phyloP scores from a whole-genome alignment of 2,113 vertebrate species.

The Lamprotornis superbus region DNA sequence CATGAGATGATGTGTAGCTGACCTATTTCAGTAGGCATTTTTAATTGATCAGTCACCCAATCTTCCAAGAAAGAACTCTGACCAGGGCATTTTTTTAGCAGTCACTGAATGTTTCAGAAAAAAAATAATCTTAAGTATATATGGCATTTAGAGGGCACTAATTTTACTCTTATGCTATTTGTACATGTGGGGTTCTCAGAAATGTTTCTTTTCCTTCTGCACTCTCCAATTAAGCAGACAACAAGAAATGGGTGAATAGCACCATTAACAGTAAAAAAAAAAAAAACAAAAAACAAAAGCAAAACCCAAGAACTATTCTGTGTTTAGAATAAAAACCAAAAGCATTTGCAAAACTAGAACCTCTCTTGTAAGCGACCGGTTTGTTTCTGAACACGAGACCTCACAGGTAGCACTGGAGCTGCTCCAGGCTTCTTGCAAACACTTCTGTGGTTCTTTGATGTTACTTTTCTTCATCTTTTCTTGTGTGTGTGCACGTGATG shows the following conservation, averaged over 20 bases:
- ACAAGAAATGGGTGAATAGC: not conserved
- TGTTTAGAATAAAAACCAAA: not conserved
- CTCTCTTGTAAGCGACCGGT: accelerated
- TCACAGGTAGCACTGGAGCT: not conserved
- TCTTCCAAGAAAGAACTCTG: not conserved
- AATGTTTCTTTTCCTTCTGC: not conserved
- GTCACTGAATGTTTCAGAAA: not conserved
- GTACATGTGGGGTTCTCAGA: not conserved
- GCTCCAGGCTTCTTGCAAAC: not conserved
- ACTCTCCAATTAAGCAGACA: not conserved
- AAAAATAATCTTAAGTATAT: not conserved
- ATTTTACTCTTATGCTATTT: not conserved
- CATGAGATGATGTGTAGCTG: not conserved
- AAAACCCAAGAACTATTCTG: not conserved
- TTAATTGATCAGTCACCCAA: not conserved
- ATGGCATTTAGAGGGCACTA: not conserved
- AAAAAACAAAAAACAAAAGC: not conserved
- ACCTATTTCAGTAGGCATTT: not conserved
- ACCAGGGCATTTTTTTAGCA: not conserved
- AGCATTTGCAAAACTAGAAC: not conserved
- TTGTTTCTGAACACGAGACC: not conserved
- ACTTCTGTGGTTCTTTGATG: not conserved
- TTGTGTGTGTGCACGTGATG: not conserved
- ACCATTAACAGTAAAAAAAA: not conserved
- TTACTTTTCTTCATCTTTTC: conserved; percentile 5